Base-by-base conservation (phyloP, 2,888 invertebrate genomes). In the Nysson spinosus region DNA sequence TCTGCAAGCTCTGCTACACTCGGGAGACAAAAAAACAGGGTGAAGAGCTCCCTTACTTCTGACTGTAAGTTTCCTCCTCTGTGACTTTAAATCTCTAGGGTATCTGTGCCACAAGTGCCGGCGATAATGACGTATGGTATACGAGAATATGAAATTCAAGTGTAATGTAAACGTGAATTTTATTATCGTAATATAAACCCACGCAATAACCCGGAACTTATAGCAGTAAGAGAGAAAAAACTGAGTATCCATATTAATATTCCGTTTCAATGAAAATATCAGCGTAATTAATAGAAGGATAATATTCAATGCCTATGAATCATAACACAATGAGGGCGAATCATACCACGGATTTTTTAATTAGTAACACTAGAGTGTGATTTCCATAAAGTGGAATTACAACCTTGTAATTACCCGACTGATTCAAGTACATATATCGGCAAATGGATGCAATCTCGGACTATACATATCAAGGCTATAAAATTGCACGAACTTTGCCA, bases 1-100 rank as follows among this genome's bases (percentile, higher is more conserved):
- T 43, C 22, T 9, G 62, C 64, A 17, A 61, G 66, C 55, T 66
- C 70, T 74, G 19, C 34, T 49, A 51, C 24, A 49, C 55, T 50
- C 26, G 39, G 52, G 32, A 39, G 42, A 51, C 56, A 61, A 69
- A 64, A 42, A 57, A 64, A 46, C 46, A 64, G 65, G n/a, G 6
- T 34, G 11, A 37, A 44, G 37, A 35, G 43, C 28, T 24, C 68
- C 46, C 44, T 32, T 43, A 24, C 34, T 52, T 68, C 2, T 24
- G 46, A 34, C 51, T 37, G 67, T 43, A 58, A 49, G 39, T 24
- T 40, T 24, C 20, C 37, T 49, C 22, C 46, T 11, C 34, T 32
- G 44, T 14, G 35, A 63, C 67, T 54, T 28, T 7, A 28, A 30
- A n/a, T 32, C 50, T 47, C 61, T 26, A 20, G 63, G 40, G 47